Base-by-base conservation (phyloP, 2,113 vertebrate genomes). In the Phoxinus phoxinus region DNA sequence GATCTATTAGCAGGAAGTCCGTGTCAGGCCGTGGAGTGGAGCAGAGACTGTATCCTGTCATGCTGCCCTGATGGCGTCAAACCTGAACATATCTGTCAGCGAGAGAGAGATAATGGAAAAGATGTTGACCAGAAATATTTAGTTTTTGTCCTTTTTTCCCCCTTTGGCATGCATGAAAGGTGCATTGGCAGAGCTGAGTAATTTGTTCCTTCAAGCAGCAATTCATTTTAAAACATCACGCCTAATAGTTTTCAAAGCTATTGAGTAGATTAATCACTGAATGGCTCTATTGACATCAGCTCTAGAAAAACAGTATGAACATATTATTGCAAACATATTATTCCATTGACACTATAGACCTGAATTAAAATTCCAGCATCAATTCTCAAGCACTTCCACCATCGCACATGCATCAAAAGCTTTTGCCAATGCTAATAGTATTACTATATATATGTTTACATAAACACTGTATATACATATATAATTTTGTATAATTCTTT, bases 1-100 rank as follows among this genome's bases (percentile, higher is more conserved):
- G 21, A 59, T 74, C 41, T 32, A 67, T 71, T 81, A 81, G 19
- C 59, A 90, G 89, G 86, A 93, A 90, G 87, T 87, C 44, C 67
- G 74, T 89, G 88, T 85, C 3, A 86, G 69, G 58, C 21, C 1
- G 41, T 71, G 67, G 19, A 87, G 74, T 87, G 80, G 61, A 90
- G 79, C 63, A 82, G 58, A 78, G 19, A 69, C 84, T 81, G 61
- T 72, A 32, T 9, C 8, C 23, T 85, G 84, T 75, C 27, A 81
- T 7, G 30, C 30, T 37, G 56, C 27, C 79, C 27, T 30, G 15
- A 35, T 53, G 81, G 32, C 67, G 35, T 56, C 27, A 72, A 83
- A 51, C 41, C 37, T 79, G 78, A 65, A 69, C 81, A 56, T 44
- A 21, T 61, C 9, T 78, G 48, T 75, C 23, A 51, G 35, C 65